phyloP scores from a whole-genome alignment of 2,797 vertebrate species.

The Diglossa cyanea region DNA sequence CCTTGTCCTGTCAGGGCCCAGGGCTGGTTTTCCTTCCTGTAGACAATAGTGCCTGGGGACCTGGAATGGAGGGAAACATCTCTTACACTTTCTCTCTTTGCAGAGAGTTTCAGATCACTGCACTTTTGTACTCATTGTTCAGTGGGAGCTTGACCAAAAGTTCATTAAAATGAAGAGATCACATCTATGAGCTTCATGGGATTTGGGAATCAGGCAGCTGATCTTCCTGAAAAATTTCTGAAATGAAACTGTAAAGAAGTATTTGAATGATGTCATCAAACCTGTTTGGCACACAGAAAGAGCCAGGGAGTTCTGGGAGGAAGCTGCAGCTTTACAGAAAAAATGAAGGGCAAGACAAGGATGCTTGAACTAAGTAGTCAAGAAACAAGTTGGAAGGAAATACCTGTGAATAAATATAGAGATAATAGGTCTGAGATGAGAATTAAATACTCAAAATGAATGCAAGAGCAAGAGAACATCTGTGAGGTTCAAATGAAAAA shows the following conservation, averaged over 20 bases:
- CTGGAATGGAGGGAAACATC: neutral
- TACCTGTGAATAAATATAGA: neutral
- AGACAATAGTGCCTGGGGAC: neutral
- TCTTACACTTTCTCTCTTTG: neutral
- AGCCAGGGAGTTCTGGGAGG: neutral
- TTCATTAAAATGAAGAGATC: neutral
- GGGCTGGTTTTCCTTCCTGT: neutral
- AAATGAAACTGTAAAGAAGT: neutral
- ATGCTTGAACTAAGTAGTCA: neutral
- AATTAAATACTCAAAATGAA: neutral
- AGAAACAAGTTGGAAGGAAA: neutral
- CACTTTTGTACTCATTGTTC: neutral
- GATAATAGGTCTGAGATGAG: neutral
- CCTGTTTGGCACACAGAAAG: neutral
- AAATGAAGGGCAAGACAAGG: neutral
- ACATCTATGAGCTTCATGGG: neutral
- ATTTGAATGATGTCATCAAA: neutral
- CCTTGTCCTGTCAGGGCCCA: neutral
- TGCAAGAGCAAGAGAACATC: neutral
- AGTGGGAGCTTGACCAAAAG: neutral
- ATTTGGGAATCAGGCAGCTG: neutral
- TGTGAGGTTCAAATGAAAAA: neutral
- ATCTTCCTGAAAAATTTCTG: neutral
- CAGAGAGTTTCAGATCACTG: neutral
- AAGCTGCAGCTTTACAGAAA: neutral